Evolutionary conservation across 2,888 invertebrate genomes (phyloP).

Genomic region (Calameuta filiformis): DNA sequence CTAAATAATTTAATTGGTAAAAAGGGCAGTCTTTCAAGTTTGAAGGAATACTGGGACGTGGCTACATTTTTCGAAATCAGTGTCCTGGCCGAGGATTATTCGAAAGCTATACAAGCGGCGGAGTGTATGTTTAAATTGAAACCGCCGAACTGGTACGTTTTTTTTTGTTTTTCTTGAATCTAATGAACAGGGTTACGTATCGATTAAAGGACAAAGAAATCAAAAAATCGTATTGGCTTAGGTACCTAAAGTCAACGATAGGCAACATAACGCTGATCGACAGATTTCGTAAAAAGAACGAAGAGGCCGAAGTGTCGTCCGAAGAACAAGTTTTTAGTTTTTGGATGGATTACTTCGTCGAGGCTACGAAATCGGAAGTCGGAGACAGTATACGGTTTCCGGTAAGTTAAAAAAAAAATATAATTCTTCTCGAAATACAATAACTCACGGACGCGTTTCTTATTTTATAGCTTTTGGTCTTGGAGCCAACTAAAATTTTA

Average conservation of each 20-base stretch:
- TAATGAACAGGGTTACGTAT: background rate
- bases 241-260: conserved; percentile 96
- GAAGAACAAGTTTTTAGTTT: conserved; percentile 94
- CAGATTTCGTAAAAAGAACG: conserved; percentile 85
- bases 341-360: conserved; percentile 99
- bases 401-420: conserved; percentile 68
- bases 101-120: conserved; percentile 96
- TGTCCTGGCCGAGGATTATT: conserved; percentile 95
- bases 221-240: conserved; percentile 39
- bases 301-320: conserved; percentile 76
- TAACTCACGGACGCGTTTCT: conserved; percentile 34
- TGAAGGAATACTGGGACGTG: conserved; percentile 99
- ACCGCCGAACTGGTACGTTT: conserved; percentile 82
- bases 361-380: conserved; percentile 86
- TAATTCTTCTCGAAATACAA: conserved; percentile 42
- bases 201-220: background rate
- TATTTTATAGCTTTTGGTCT: conserved; percentile 75
- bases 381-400: conserved; percentile 91
- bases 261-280: conserved; percentile 95
- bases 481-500: conserved; percentile 92
- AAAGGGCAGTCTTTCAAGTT: conserved; percentile 92
- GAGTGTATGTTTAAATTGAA: conserved; percentile 93
- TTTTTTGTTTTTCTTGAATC: background rate
- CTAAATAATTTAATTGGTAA: conserved; percentile 97
- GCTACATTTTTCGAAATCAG: conserved; percentile 99